A percentile compares a stretch with the other conserved stretches of the same genome.
Evolutionary conservation across 2,113 vertebrate species (phyloP).

Genomic region (Paramisgurnus dabryanus): DNA sequence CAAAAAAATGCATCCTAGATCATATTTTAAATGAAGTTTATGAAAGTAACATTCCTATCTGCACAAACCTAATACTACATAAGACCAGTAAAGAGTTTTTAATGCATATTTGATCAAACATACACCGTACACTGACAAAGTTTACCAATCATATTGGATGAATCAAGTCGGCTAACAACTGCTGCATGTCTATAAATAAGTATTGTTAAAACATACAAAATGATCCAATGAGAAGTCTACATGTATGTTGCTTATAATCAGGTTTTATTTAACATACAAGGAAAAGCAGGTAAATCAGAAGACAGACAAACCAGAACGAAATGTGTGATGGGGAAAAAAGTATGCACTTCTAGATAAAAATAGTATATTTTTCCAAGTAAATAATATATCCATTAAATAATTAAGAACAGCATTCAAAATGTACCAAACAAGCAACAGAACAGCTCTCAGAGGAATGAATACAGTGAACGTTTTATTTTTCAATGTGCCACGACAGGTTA

Average conservation of each 20-base stretch:
- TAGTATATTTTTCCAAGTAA: constrained; percentile 73
- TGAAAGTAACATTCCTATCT: too few species aligned
- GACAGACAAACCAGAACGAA: constrained; percentile 57
- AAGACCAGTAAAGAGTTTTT: too few species aligned
- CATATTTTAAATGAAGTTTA: too few species aligned
- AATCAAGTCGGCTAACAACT: too few species aligned
- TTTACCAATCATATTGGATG: too few species aligned
- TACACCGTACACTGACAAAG: too few species aligned
- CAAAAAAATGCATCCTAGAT: too few species aligned
- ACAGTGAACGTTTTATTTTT: constrained; percentile 85
- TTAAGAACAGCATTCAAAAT: constrained; percentile 88
- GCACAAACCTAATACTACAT: too few species aligned
- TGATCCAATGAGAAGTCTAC: too few species aligned
- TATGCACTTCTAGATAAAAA: constrained; percentile 78
- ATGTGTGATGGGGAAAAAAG: constrained; percentile 54
- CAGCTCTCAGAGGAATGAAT: constrained; percentile 80
- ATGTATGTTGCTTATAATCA: constrained; percentile 50
- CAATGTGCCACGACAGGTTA: constrained; percentile 82
- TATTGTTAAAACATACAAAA: too few species aligned
- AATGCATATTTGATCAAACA: too few species aligned
- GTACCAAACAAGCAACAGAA: constrained; percentile 91
- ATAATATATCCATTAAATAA: constrained; percentile 86
- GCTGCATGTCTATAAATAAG: too few species aligned
- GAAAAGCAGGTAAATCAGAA: constrained; percentile 76
- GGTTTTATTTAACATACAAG: constrained; percentile 74